Evolutionary conservation across 2,888 invertebrate species (phyloP).

Genomic region (Drosophila macrospina): DNA sequence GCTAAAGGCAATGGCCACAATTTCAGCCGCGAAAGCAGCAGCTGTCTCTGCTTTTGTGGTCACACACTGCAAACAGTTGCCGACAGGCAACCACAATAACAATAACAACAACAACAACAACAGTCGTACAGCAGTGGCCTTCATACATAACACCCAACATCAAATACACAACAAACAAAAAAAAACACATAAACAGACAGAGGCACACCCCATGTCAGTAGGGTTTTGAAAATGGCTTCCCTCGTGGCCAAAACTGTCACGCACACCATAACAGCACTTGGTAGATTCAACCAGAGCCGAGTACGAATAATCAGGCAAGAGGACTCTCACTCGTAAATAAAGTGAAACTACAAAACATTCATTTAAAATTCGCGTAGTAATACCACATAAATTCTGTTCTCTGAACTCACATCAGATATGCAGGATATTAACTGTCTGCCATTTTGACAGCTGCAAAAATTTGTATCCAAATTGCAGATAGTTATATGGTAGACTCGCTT

Average conservation of each 20-base stretch:
- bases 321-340: conserved; percentile 27
- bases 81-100: conserved; percentile 1
- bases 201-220: conserved; percentile 14
- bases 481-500: conserved; percentile 10
- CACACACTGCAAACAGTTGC: conserved; percentile 25
- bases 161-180: neutral
- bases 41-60: conserved; percentile 26
- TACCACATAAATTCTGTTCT: conserved; percentile 28
- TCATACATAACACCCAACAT: conserved; percentile 6
- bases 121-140: conserved; percentile 7
- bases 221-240: conserved; percentile 21
- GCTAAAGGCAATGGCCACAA: conserved; percentile 20
- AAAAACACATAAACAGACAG: conserved; percentile 1
- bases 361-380: conserved; percentile 32
- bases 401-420: conserved; percentile 15
- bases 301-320: conserved; percentile 24
- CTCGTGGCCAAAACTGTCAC: conserved; percentile 31
- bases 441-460: conserved; percentile 40
- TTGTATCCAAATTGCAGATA: conserved; percentile 19
- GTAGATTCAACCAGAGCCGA: neutral
- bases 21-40: conserved; percentile 17
- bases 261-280: conserved; percentile 16
- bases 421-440: conserved; percentile 43
- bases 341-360: conserved; percentile 31
- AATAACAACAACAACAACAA: neutral